Percentiles rank a stretch among this genome's conserved stretches.
Evolutionary conservation across 2,113 vertebrate species (phyloP).

Genomic region (Pelmatolapia mariae): DNA sequence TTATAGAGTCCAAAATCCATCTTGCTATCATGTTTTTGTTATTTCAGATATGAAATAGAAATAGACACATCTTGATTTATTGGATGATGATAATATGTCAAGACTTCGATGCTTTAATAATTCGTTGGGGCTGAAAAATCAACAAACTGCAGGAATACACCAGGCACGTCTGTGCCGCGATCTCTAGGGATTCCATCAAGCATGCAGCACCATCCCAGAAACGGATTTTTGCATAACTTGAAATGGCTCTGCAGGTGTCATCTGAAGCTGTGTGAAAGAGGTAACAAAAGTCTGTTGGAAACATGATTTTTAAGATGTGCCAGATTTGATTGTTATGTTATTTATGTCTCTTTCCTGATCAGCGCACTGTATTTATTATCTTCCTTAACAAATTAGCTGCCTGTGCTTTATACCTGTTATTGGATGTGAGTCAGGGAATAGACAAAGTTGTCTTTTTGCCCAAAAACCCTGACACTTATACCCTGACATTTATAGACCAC

Average conservation of each 20-base stretch:
- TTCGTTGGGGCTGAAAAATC: background rate
- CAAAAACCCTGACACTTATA: background rate
- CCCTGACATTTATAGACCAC: background rate
- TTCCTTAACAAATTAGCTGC: background rate
- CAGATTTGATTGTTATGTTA: background rate
- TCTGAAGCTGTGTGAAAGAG: background rate
- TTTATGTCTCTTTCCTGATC: background rate
- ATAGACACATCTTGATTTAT: background rate
- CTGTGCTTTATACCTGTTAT: background rate
- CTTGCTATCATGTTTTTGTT: background rate
- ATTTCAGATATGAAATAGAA: background rate
- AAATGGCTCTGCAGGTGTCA: background rate
- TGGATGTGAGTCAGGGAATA: background rate
- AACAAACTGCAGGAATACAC: background rate
- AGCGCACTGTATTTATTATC: background rate
- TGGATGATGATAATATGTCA: background rate
- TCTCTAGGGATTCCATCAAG: background rate
- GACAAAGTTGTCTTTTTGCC: background rate
- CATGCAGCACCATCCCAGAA: background rate
- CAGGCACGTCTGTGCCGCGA: background rate
- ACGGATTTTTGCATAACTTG: background rate
- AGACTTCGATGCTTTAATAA: background rate
- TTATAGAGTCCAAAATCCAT: background rate
- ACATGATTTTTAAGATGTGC: background rate
- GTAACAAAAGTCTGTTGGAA: background rate